Conservation (phyloP, 64 coral and sea anemone genomes). For the Exaiptasia diaphana region DNA sequence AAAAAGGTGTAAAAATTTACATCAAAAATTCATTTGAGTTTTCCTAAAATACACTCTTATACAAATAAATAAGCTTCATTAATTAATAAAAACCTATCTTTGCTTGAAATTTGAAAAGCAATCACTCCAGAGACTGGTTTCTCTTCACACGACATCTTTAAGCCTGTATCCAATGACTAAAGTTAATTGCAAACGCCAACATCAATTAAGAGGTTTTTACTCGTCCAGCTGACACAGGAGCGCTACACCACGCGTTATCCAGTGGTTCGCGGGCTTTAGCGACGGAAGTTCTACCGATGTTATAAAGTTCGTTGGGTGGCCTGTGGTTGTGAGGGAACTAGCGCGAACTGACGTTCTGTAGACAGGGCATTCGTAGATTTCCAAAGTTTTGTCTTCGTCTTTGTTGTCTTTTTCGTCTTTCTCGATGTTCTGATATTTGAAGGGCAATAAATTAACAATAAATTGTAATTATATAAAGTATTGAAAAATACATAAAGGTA, state of each 20-base stretch:
- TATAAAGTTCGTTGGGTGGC: slow-evolving; percentile 81
- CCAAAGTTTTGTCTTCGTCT: slow-evolving; percentile 46
- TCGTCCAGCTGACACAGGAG: slow-evolving; percentile 83
- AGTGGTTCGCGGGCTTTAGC: slow-evolving; percentile 62
- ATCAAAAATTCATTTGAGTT: no score
- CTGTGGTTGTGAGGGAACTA: slow-evolving; percentile 77
- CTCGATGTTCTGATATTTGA: no score
- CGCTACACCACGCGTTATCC: slow-evolving; percentile 97
- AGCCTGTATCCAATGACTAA: background rate
- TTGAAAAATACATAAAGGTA: no score
- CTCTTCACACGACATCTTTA: no score
- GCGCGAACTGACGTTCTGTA: slow-evolving; percentile 88
- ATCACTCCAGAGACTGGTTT: no score
- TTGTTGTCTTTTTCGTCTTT: slow-evolving; percentile 30
- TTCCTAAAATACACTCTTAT: no score
- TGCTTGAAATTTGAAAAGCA: no score
- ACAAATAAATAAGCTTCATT: no score
- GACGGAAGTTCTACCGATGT: slow-evolving; percentile 74
- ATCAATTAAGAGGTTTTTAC: background rate
- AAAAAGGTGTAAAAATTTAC: no score
- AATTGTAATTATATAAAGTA: no score
- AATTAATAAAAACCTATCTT: no score
- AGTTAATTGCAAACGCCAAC: background rate
- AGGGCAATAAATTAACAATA: no score
- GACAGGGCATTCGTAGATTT: slow-evolving; percentile 77